phyloP scores from a whole-genome alignment of 2,797 vertebrate species.

The Chiroxiphia lanceolata region DNA sequence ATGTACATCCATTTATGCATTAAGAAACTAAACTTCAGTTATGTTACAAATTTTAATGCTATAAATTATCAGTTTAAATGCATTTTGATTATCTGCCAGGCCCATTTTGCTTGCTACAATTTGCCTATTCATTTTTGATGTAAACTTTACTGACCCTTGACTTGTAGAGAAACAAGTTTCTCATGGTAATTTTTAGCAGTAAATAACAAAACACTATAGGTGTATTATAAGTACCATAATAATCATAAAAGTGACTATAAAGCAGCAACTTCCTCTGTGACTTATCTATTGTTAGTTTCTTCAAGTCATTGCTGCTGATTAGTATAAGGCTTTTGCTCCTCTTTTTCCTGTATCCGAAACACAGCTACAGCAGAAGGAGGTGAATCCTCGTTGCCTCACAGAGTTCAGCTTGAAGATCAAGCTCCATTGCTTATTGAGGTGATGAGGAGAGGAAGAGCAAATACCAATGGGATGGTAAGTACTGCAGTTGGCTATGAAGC shows the following conservation, averaged over 20 bases:
- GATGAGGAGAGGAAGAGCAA: not conserved
- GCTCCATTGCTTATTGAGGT: not conserved
- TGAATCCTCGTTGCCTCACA: not conserved
- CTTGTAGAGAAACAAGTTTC: conserved; percentile 40
- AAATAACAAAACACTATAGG: not conserved
- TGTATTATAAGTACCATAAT: not conserved
- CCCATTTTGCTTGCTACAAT: not conserved
- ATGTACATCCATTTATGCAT: not conserved
- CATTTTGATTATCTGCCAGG: conserved; percentile 3
- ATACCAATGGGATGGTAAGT: not conserved
- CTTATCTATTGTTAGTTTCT: not conserved
- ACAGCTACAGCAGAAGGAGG: not conserved
- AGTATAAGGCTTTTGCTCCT: not conserved
- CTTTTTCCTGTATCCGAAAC: not conserved
- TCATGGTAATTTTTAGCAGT: conserved; percentile 50
- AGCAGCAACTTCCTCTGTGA: not conserved
- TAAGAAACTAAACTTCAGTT: not conserved
- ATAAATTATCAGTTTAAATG: conserved; percentile 43
- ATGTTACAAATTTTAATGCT: not conserved
- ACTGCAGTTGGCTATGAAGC: not conserved
- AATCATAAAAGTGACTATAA: not conserved
- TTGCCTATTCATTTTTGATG: conserved; percentile 25
- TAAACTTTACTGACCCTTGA: not conserved
- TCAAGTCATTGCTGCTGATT: conserved; percentile 3
- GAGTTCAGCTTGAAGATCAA: not conserved